phyloP scores from a whole-genome alignment of 2,113 vertebrate genomes.

The Hippoglossus stenolepis region DNA sequence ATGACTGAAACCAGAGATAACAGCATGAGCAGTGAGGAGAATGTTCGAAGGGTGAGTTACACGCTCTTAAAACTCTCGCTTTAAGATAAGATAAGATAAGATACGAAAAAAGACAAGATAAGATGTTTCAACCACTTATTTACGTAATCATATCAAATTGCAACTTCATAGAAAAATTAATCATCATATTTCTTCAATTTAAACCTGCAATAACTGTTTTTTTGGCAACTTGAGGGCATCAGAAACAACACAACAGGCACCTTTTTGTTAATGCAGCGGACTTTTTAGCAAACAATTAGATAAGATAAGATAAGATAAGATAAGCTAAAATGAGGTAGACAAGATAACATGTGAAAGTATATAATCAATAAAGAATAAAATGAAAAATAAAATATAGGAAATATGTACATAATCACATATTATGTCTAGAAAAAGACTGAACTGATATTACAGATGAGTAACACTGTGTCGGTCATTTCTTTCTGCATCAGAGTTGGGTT shows the following conservation, averaged over 20 bases:
- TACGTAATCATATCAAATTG: background rate
- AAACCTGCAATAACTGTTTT: no score
- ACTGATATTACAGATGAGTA: background rate
- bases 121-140: background rate
- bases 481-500: conserved; percentile 57
- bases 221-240: background rate
- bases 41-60: conserved; percentile 67
- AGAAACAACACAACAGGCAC: background rate
- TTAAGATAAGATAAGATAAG: background rate
- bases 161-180: no score
- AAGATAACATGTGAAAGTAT: background rate
- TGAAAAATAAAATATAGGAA: no score
- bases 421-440: no score
- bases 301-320: background rate
- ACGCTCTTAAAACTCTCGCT: background rate
- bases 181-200: no score
- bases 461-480: background rate
- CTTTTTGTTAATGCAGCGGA: background rate
- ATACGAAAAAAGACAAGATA: background rate
- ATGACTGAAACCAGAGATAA: conserved; percentile 71
- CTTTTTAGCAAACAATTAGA: background rate
- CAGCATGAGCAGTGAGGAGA: conserved; percentile 74
- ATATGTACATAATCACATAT: no score
- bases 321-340: background rate
- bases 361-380: no score